phyloP scores from a whole-genome alignment of 1,140 invertebrate genomes.

The Papilio helenus region DNA sequence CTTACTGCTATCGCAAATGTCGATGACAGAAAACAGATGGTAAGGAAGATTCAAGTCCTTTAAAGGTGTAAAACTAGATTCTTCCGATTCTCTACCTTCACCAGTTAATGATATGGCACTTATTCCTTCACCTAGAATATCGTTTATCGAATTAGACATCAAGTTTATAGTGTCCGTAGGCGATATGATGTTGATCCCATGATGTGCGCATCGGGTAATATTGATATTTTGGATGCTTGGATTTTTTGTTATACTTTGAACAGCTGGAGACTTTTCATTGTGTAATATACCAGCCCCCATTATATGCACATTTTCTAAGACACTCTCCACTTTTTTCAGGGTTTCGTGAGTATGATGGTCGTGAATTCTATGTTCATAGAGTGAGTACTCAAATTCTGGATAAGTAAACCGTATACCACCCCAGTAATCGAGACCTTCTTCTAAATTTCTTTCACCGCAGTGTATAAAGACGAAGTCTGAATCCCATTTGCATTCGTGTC shows the following conservation, averaged over 20 bases:
- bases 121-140: slow-evolving; percentile 95
- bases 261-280: slow-evolving; percentile 95
- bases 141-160: slow-evolving; percentile 88
- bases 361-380: slow-evolving; percentile 92
- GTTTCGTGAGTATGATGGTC: slow-evolving; percentile 90
- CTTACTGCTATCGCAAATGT: slow-evolving; percentile 98
- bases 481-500: slow-evolving; percentile 93
- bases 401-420: slow-evolving; percentile 97
- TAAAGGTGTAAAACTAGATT: slow-evolving; percentile 93
- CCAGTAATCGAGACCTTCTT: slow-evolving; percentile 92
- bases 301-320: slow-evolving; percentile 93
- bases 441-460: slow-evolving; percentile 92
- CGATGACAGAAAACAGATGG: slow-evolving; percentile 96
- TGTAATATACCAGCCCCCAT: slow-evolving; percentile 98
- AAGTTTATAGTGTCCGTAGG: slow-evolving; percentile 91
- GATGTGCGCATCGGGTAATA: slow-evolving; percentile 92
- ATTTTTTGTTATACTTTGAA: slow-evolving; percentile 94
- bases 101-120: slow-evolving; percentile 95
- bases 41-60: slow-evolving; percentile 95
- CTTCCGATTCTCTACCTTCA: slow-evolving; percentile 94
- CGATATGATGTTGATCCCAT: slow-evolving; percentile 96
- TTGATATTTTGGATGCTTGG: slow-evolving; percentile 93
- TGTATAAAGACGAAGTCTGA: slow-evolving; percentile 96
- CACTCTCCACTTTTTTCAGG: slow-evolving; percentile 87
- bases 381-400: slow-evolving; percentile 93